phyloP scores from a whole-genome alignment of 1,140 invertebrate genomes.

The Muscidifurax raptorellus region DNA sequence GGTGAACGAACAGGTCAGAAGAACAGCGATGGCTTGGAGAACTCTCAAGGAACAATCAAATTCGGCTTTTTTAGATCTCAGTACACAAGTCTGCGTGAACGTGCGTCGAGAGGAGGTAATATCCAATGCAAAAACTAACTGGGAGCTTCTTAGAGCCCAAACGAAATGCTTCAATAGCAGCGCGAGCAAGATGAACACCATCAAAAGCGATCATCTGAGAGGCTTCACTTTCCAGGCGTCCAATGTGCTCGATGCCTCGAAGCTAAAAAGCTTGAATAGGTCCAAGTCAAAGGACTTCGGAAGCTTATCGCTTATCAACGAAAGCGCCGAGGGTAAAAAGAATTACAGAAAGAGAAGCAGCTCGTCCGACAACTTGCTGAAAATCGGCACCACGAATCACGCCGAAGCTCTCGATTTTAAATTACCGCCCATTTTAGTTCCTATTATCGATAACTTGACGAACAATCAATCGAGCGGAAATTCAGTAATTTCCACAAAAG shows the following conservation, averaged over 20 bases:
- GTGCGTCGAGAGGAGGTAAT: constrained; percentile 85
- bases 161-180: constrained; percentile 71
- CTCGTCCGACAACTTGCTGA: constrained; percentile 65
- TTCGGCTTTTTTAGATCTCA: constrained; percentile 80
- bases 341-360: constrained; percentile 65
- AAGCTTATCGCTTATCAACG: constrained; percentile 68
- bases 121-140: constrained; percentile 87
- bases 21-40: constrained; percentile 85
- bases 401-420: constrained; percentile 71
- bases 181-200: constrained; percentile 55
- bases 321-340: constrained; percentile 65
- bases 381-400: constrained; percentile 58
- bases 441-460: constrained; percentile 76
- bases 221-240: constrained; percentile 61
- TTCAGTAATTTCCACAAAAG: constrained; percentile 36
- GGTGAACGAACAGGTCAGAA: constrained; percentile 85
- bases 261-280: constrained; percentile 56
- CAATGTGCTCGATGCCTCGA: constrained; percentile 64
- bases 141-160: constrained; percentile 85
- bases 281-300: constrained; percentile 63
- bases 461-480: constrained; percentile 75
- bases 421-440: constrained; percentile 83
- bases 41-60: constrained; percentile 84
- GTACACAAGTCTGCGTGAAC: constrained; percentile 81
- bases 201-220: constrained; percentile 60